phyloP scores from a whole-genome alignment of 2,888 invertebrate genomes.

The Scaptodrosophila latifasciaeformis region DNA sequence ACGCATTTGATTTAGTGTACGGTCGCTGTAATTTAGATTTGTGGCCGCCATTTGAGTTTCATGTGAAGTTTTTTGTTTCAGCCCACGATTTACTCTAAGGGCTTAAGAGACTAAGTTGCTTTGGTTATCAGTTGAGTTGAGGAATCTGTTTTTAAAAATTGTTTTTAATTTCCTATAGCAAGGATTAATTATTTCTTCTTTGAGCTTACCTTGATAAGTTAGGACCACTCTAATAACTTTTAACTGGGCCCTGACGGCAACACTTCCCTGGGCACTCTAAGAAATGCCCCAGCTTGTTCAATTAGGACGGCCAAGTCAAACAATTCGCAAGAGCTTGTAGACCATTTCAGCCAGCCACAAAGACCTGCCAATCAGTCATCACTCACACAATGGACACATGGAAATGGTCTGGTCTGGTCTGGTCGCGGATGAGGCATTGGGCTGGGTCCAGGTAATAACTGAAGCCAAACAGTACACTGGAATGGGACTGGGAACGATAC shows the following conservation, averaged over 20 bases:
- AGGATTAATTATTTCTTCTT: too few species aligned
- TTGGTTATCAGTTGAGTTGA: neutral
- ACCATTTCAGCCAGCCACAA: slow-evolving; percentile 17
- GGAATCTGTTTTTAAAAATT: slow-evolving; percentile 10
- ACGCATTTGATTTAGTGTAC: slow-evolving; percentile 57
- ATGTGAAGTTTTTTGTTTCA: slow-evolving; percentile 10
- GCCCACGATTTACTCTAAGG: neutral
- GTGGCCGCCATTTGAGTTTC: slow-evolving; percentile 46
- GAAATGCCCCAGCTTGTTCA: neutral
- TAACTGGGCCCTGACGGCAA: neutral
- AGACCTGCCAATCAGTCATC: slow-evolving; percentile 40
- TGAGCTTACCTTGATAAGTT: too few species aligned
- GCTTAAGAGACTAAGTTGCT: too few species aligned
- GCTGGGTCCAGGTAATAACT: neutral
- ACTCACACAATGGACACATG: too few species aligned
- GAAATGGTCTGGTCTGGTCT: too few species aligned
- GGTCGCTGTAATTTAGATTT: slow-evolving; percentile 59
- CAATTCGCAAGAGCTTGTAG: neutral
- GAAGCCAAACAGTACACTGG: neutral
- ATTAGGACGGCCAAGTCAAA: neutral
- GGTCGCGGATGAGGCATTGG: slow-evolving; percentile 6
- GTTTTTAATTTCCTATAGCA: slow-evolving; percentile 50
- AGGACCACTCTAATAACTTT: too few species aligned
- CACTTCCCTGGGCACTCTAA: neutral
- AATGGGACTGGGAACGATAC: slow-evolving; percentile 24